phyloP scores from a whole-genome alignment of 2,888 invertebrate genomes.

The Cybosia mesomella region DNA sequence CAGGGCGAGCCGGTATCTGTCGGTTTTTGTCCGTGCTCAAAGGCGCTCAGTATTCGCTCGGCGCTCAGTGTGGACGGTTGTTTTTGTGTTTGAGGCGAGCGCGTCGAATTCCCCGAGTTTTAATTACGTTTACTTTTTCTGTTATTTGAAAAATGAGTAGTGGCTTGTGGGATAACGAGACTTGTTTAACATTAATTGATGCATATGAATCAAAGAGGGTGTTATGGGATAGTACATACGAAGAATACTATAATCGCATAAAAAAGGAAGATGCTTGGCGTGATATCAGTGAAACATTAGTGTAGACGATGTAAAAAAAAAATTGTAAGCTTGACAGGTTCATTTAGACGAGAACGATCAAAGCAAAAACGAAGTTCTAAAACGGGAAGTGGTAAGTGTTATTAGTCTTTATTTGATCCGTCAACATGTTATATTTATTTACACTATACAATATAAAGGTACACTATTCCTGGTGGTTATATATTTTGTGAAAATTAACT shows the following conservation, averaged over 20 bases:
- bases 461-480: constrained; percentile 19
- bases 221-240: constrained; percentile 26
- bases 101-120: constrained; percentile 21
- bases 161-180: constrained; percentile 22
- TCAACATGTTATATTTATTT: constrained; percentile 15
- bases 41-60: constrained; percentile 24
- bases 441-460: constrained; percentile 17
- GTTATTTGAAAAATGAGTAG: constrained; percentile 16
- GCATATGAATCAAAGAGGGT: constrained; percentile 24
- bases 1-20: no score
- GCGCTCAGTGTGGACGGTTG: constrained; percentile 21
- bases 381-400: constrained; percentile 18
- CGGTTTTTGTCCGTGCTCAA: constrained; percentile 29
- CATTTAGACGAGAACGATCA: constrained; percentile 19
- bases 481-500: constrained; percentile 23
- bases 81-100: constrained; percentile 18
- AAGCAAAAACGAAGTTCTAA: constrained; percentile 17
- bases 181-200: constrained; percentile 26
- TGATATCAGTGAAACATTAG: no score
- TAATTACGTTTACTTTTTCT: constrained; percentile 22
- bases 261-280: constrained; percentile 19
- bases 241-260: constrained; percentile 27
- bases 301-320: no score
- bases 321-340: no score
- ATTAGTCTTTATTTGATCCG: constrained; percentile 14